Evolutionary conservation across 2,888 invertebrate species (phyloP).

Genomic region (Caenorhabditis panamensis): DNA sequence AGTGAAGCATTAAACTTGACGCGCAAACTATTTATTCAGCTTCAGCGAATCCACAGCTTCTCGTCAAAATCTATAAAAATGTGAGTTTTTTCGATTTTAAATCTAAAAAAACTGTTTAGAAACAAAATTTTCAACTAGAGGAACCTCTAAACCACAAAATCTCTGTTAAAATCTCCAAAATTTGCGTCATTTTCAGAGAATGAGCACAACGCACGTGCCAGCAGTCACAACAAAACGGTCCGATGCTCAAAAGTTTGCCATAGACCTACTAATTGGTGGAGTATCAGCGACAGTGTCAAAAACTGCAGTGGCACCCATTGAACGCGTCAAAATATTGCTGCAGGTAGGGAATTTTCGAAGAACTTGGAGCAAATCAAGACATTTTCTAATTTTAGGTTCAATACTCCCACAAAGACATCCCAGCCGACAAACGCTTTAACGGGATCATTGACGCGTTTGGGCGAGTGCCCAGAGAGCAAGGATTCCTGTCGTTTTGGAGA

Average conservation of each 20-base stretch:
- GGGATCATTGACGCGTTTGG: conserved; percentile 71
- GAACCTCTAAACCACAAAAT: no score
- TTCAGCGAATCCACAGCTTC: not conserved
- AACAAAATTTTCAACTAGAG: not conserved
- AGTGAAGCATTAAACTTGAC: conserved; percentile 26
- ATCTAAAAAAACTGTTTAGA: conserved; percentile 1
- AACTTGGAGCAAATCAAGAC: not conserved
- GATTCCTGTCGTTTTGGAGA: conserved; percentile 71
- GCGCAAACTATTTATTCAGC: conserved; percentile 14
- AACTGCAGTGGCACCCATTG: conserved; percentile 73
- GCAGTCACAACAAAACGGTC: conserved; percentile 21
- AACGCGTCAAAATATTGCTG: conserved; percentile 71
- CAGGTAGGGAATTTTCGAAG: conserved; percentile 50
- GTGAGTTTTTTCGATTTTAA: conserved; percentile 11
- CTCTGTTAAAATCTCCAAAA: conserved; percentile 10
- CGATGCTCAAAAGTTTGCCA: conserved; percentile 66
- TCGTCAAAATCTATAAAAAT: not conserved
- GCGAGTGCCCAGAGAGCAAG: conserved; percentile 73
- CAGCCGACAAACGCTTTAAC: conserved; percentile 65
- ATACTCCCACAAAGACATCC: conserved; percentile 72
- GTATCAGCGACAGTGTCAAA: conserved; percentile 71
- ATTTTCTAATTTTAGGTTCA: conserved; percentile 62
- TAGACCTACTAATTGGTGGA: conserved; percentile 68
- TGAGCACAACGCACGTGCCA: conserved; percentile 38
- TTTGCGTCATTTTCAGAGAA: conserved; percentile 48